Evolutionary conservation across 2,888 invertebrate species (phyloP).

Genomic region (Amblyteles armatorius): DNA sequence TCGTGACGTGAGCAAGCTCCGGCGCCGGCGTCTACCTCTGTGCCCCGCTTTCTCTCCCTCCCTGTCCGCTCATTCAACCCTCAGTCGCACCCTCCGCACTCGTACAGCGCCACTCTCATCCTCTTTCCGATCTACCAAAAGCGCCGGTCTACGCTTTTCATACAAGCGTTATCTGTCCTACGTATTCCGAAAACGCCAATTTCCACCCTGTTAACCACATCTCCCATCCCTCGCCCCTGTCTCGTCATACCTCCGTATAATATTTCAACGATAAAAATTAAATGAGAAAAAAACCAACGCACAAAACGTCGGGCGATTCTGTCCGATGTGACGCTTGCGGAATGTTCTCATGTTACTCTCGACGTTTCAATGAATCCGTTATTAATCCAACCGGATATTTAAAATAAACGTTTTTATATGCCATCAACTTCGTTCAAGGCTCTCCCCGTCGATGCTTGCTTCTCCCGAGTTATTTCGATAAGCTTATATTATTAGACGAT

Average conservation of each 20-base stretch:
- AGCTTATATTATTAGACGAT: background rate
- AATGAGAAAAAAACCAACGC: constrained; percentile 25
- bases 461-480: background rate
- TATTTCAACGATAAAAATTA: constrained; percentile 64
- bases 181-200: constrained; percentile 67
- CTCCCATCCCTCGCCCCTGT: constrained; percentile 64
- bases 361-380: constrained; percentile 26
- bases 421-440: background rate
- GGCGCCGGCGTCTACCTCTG: constrained; percentile 53
- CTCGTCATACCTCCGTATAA: constrained; percentile 55
- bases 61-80: constrained; percentile 55
- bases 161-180: constrained; percentile 55
- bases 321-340: constrained; percentile 55
- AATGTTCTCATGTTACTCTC: constrained; percentile 53
- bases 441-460: background rate
- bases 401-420: background rate
- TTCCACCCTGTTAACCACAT: constrained; percentile 68
- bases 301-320: background rate
- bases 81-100: constrained; percentile 61
- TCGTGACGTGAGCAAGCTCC: constrained; percentile 65
- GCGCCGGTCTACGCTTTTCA: constrained; percentile 31
- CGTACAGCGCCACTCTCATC: constrained; percentile 29
- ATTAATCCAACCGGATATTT: constrained; percentile 5
- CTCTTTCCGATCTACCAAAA: constrained; percentile 59
- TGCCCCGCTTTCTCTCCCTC: constrained; percentile 26